Percentiles rank a stretch among this genome's conserved stretches.
Evolutionary conservation across 2,113 vertebrate species (phyloP).

Genomic region (Amphilophus citrinellus): DNA sequence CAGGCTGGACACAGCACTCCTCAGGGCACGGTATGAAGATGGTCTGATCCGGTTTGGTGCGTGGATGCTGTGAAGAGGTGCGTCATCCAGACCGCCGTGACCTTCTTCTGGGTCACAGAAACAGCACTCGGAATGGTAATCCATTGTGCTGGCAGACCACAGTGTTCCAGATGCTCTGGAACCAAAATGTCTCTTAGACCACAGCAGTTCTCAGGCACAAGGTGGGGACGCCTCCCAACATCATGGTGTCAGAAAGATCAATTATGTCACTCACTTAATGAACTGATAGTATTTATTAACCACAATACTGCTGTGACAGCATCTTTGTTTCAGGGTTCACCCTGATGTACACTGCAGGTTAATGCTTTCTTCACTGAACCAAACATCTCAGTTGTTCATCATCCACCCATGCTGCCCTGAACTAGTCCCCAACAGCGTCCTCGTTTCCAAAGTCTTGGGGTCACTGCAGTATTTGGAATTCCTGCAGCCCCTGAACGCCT

Average conservation of each 20-base stretch:
- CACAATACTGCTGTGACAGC: neutral
- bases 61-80: constrained; percentile 77
- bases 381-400: neutral
- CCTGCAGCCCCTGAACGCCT: constrained; percentile 18
- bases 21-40: constrained; percentile 92
- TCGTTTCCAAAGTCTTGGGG: neutral
- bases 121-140: constrained; percentile 69
- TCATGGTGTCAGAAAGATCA: constrained; percentile 17
- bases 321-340: neutral
- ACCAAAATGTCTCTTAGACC: constrained; percentile 23
- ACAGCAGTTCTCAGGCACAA: constrained; percentile 27
- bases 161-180: neutral
- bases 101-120: constrained; percentile 70
- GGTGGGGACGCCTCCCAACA: neutral
- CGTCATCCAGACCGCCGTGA: constrained; percentile 62
- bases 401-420: neutral
- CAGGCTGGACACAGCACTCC: constrained; percentile 93
- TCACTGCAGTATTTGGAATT: neutral
- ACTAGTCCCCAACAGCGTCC: neutral
- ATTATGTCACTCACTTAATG: neutral
- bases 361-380: neutral
- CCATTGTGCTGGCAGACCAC: constrained; percentile 64
- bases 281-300: neutral
- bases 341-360: rapidly evolving
- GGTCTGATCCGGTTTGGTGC: constrained; percentile 87